Base-by-base conservation (phyloP, 2,888 invertebrate species). In the Coelopa pilipes region DNA sequence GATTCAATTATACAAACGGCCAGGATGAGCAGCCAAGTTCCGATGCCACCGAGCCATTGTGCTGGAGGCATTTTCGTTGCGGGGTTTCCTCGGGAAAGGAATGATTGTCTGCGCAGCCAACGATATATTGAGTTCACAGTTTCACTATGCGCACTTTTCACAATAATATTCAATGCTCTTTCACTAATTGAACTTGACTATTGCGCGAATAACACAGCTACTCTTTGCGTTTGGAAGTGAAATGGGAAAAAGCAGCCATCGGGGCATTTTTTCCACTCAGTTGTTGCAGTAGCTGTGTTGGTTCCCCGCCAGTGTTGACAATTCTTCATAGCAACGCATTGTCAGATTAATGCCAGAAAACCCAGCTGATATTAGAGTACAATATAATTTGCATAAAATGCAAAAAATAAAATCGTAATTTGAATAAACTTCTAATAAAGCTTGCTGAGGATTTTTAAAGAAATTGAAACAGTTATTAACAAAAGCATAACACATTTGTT, bases 1-100 rank as follows among this genome's bases (percentile, higher is more conserved):
- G 82, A 81, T 74, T 80, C 80, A 65, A 78, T 78, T 55, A 80
- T 75, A 69, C 80, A 81, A 75, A 79, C 77, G n/a, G 74, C 73
- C 65, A 78, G 72, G 47, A 79, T 76, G 19, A 79, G 63, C 49
- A 77, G 74, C 12, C 73, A 73, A 24, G 34, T 46, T 24, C 68
- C 46, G 21, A 60, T 24, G n/a, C n/a, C 17, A 46, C 63, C 21
- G 13, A 71, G 34, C 4, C 47, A 45, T 55, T 71, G 63, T 19
- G 53, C 19, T 55, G 71, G 55, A 63, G 34, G 10, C 63, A 71
- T 65, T 55, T 53, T 65, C n/a, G 45, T 46, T 15, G 21, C 19
- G 12, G 21, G 13, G 1, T 63, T 19, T 17, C 19, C 47, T 17
- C 12, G 17, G 19, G 13, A 46, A 46, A 17, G 10, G 45, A n/a